These are phyloP conservation scores for Potamarius usumacintae DNA, from an alignment of 2,113 vertebrate genomes.

Conservation along the genomic window DNA sequence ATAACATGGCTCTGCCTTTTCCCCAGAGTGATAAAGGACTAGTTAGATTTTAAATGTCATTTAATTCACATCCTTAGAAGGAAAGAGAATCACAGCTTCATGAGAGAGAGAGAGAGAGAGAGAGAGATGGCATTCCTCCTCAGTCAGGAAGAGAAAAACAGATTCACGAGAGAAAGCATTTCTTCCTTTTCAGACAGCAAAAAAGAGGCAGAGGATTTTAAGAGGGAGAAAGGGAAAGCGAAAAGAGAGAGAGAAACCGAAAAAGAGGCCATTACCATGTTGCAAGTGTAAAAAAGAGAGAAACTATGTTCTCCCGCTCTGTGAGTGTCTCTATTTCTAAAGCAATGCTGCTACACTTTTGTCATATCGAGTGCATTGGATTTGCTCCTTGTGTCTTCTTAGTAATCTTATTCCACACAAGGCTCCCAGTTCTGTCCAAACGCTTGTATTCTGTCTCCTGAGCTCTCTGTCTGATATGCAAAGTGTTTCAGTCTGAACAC, in stretches of 20 bases:
- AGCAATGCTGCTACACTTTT: slow-evolving; percentile 48
- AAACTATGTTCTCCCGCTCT: slow-evolving; percentile 21
- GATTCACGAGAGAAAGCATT: neutral
- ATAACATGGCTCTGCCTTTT: slow-evolving; percentile 89
- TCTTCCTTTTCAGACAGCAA: neutral
- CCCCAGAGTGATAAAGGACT: slow-evolving; percentile 90
- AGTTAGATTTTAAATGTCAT: slow-evolving; percentile 91
- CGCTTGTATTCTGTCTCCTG: neutral
- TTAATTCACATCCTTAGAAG: slow-evolving; percentile 79
- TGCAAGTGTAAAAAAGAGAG: slow-evolving; percentile 23
- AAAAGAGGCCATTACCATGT: neutral
- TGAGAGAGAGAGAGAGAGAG: slow-evolving; percentile 16
- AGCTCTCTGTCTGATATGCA: neutral
- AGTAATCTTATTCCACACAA: slow-evolving; percentile 50
- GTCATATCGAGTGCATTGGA: slow-evolving; percentile 47
- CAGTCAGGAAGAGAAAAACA: neutral
- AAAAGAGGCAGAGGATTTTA: neutral
- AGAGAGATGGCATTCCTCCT: slow-evolving; percentile 1
- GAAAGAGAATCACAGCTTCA: slow-evolving; percentile 59
- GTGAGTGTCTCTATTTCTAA: slow-evolving; percentile 26
- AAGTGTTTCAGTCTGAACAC: neutral
- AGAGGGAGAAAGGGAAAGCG: neutral
- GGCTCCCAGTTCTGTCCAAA: slow-evolving; percentile 38
- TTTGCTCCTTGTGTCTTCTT: slow-evolving; percentile 46
- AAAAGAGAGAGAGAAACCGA: neutral